Conservation (phyloP, 2,888 invertebrate genomes). For the Erannis defoliaria region DNA sequence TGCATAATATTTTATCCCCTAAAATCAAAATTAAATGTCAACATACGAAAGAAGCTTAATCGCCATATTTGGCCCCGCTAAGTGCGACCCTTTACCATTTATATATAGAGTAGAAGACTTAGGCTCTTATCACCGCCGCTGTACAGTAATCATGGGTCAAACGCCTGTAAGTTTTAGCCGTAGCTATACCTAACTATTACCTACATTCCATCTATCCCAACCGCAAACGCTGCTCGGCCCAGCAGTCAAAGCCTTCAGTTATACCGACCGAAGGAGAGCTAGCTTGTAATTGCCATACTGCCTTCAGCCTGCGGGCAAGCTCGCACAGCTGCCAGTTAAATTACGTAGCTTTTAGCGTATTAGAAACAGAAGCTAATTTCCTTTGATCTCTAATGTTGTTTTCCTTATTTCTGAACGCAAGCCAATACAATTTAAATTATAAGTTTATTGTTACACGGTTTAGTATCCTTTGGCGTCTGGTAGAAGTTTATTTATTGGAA, state of each 20-base stretch:
- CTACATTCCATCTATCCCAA: no score
- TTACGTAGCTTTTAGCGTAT: neutral
- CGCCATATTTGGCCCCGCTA: no score
- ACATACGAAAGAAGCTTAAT: no score
- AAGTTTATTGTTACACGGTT: constrained; percentile 6
- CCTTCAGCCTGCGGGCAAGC: constrained; percentile 20
- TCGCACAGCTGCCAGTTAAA: neutral
- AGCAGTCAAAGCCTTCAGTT: neutral
- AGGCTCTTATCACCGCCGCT: no score
- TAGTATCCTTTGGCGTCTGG: constrained; percentile 16
- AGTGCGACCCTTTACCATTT: no score
- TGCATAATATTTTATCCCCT: no score
- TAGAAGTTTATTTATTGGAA: constrained; percentile 1
- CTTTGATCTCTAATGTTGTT: neutral
- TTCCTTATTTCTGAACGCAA: constrained; percentile 8
- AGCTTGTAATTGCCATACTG: constrained; percentile 26
- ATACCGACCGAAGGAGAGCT: constrained; percentile 17
- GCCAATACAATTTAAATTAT: constrained; percentile 11
- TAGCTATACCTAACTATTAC: no score
- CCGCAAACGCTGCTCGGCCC: neutral
- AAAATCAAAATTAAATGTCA: no score
- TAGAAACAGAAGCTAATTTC: neutral
- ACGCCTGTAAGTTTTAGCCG: no score
- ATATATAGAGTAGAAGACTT: no score
- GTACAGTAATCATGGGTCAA: no score